phyloP scores from a whole-genome alignment of 2,113 vertebrate genomes.

The Saguinus imperator region DNA sequence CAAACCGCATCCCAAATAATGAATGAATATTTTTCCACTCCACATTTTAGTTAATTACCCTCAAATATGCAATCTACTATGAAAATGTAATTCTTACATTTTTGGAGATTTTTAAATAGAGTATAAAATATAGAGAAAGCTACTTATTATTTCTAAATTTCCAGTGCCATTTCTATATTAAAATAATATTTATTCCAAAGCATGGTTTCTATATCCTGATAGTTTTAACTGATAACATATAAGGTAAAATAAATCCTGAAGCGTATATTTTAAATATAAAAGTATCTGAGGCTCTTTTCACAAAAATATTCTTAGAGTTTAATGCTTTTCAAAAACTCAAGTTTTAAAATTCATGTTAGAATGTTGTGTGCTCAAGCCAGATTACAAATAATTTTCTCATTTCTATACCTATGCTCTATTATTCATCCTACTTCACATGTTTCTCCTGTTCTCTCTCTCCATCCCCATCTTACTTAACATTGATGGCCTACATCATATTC shows the following conservation, averaged over 20 bases:
- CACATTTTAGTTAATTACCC: not conserved
- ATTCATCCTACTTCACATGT: not conserved
- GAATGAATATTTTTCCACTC: not conserved
- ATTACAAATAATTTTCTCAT: not conserved
- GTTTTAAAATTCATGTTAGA: not conserved
- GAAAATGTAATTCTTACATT: not conserved
- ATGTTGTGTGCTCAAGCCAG: not conserved
- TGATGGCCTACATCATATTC: not conserved
- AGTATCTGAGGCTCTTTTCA: not conserved
- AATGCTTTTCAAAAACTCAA: not conserved
- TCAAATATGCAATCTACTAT: not conserved
- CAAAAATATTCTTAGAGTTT: not conserved
- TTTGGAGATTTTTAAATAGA: not conserved
- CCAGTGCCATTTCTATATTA: not conserved
- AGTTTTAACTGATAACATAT: not conserved
- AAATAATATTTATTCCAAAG: not conserved
- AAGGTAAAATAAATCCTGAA: not conserved
- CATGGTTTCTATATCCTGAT: not conserved
- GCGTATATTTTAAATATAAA: not conserved
- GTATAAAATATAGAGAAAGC: not conserved
- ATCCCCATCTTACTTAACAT: not conserved
- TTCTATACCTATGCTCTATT: not conserved
- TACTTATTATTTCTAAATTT: not conserved
- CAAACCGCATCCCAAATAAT: constrained; percentile 23
- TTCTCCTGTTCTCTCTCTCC: not conserved